phyloP scores from a whole-genome alignment of 2,797 vertebrate genomes.

The Silurus aristotelis region DNA sequence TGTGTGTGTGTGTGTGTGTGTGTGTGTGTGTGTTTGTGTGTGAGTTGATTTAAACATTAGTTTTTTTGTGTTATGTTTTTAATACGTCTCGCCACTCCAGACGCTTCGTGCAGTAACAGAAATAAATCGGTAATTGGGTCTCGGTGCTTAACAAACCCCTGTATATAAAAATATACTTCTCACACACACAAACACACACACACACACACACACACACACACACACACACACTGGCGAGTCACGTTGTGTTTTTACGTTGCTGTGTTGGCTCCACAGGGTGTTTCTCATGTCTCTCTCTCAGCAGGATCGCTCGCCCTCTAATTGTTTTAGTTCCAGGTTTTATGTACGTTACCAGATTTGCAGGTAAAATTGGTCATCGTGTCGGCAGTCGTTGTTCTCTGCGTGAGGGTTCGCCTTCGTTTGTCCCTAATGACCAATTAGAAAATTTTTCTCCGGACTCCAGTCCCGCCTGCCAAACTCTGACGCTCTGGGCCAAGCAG shows the following conservation, averaged over 20 bases:
- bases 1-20: neutral
- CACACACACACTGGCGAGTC: neutral
- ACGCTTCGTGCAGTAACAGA: neutral
- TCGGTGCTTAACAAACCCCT: neutral
- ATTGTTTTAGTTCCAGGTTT: constrained; percentile 39
- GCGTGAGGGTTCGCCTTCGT: constrained; percentile 26
- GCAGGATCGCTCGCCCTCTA: constrained; percentile 18
- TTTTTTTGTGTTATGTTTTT: neutral
- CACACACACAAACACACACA: constrained; percentile 9
- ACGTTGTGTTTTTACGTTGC: neutral
- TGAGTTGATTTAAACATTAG: neutral
- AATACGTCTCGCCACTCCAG: neutral
- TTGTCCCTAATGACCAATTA: constrained; percentile 59
- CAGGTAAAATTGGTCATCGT: constrained; percentile 46
- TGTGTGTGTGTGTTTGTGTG: neutral
- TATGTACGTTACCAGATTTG: constrained; percentile 52
- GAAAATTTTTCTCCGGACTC: constrained; percentile 43
- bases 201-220: neutral
- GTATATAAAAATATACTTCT: neutral
- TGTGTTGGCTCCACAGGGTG: neutral
- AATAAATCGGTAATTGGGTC: neutral
- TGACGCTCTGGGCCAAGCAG: constrained; percentile 47
- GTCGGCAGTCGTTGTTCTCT: constrained; percentile 27
- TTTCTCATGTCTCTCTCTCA: constrained; percentile 32
- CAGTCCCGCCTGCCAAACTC: constrained; percentile 42